Evolutionary conservation across 2,888 invertebrate species (phyloP).

Genomic region (Himalopsyche japonica): DNA sequence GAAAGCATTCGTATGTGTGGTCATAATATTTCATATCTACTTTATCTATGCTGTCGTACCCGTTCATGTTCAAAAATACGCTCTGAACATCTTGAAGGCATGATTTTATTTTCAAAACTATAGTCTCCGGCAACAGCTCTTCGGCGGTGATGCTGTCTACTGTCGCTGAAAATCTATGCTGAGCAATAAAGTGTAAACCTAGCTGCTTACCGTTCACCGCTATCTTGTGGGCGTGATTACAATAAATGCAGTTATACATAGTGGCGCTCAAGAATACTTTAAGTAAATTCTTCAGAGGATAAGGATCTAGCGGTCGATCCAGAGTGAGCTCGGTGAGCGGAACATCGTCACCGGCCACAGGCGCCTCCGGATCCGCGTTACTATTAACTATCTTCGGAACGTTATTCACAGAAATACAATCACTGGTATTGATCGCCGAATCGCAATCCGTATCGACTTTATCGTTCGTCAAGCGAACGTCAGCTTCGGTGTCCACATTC

Average conservation of each 20-base stretch:
- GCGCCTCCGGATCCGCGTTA: conserved; percentile 49
- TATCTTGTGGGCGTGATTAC: conserved; percentile 83
- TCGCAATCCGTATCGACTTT: conserved; percentile 45
- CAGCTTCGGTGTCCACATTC: neutral
- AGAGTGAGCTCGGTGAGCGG: conserved; percentile 72
- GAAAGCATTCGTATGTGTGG: conserved; percentile 82
- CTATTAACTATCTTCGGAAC: conserved; percentile 43
- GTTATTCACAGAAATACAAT: neutral
- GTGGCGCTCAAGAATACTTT: conserved; percentile 75
- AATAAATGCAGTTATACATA: conserved; percentile 75
- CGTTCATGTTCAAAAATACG: conserved; percentile 72
- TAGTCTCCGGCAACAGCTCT: conserved; percentile 71
- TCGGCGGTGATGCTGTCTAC: conserved; percentile 78
- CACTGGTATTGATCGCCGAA: conserved; percentile 12
- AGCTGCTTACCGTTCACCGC: conserved; percentile 83
- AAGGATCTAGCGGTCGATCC: conserved; percentile 74
- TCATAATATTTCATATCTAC: conserved; percentile 63
- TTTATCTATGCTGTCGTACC: conserved; percentile 66
- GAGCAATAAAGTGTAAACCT: conserved; percentile 75
- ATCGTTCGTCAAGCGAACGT: conserved; percentile 24
- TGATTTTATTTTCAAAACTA: conserved; percentile 67
- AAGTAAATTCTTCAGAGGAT: conserved; percentile 70
- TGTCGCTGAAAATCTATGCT: conserved; percentile 79
- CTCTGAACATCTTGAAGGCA: conserved; percentile 65
- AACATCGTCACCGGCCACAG: conserved; percentile 66